Conservation (phyloP, 2,113 vertebrate genomes). For the Sturnus vulgaris region DNA sequence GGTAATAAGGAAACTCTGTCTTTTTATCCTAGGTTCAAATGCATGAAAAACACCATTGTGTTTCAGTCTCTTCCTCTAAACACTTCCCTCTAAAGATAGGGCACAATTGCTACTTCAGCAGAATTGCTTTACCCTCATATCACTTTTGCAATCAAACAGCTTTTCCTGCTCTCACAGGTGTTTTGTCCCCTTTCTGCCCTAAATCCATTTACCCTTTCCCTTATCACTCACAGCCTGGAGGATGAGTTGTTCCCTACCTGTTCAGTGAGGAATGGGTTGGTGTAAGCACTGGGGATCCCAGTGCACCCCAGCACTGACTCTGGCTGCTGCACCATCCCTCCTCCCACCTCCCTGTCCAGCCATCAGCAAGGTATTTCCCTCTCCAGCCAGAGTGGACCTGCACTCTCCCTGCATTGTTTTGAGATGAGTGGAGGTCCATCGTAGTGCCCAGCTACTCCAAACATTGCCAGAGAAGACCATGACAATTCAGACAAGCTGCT, state of each 20-base stretch:
- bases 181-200: not conserved
- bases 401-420: not conserved
- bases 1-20: conserved; percentile 13
- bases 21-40: conserved; percentile 39
- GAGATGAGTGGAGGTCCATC: not conserved
- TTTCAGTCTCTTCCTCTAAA: not conserved
- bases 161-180: not conserved
- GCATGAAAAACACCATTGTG: not conserved
- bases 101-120: not conserved
- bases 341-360: accelerated
- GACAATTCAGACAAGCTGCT: not conserved
- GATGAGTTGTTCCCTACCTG: accelerated
- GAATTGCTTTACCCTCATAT: not conserved
- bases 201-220: not conserved
- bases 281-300: not conserved
- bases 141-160: not conserved
- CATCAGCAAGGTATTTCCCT: not conserved
- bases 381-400: accelerated
- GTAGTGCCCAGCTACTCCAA: not conserved
- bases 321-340: accelerated
- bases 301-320: not conserved
- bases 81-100: not conserved
- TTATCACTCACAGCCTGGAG: accelerated
- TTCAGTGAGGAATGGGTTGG: accelerated
- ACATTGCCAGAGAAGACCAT: not conserved